phyloP scores from a whole-genome alignment of 2,797 vertebrate species.

The Oryzias sinensis region DNA sequence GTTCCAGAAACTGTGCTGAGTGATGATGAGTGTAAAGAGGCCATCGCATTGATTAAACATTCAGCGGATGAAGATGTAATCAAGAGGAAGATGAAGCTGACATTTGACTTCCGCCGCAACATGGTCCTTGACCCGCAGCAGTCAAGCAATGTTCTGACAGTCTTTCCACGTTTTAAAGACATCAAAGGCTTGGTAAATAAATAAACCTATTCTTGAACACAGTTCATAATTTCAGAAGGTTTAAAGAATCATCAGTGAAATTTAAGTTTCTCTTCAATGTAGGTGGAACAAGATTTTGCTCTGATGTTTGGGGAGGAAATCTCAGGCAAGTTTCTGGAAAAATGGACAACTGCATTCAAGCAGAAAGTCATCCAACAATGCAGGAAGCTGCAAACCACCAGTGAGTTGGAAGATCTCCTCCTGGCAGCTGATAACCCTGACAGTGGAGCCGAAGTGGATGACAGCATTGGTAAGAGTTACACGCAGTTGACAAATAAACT shows the following conservation, averaged over 20 bases:
- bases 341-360: not conserved
- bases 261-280: too few species aligned
- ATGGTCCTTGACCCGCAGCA: conserved; percentile 3
- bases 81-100: conserved; percentile 3
- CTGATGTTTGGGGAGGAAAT: too few species aligned
- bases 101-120: conserved; percentile 4
- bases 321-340: not conserved
- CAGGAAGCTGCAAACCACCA: not conserved
- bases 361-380: conserved; percentile 5
- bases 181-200: conserved; percentile 13
- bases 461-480: too few species aligned
- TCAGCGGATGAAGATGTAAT: not conserved
- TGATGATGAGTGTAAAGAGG: conserved; percentile 6
- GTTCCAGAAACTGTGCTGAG: conserved; percentile 33
- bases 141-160: conserved; percentile 6
- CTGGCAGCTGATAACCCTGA: too few species aligned
- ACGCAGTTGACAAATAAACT: too few species aligned
- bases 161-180: conserved; percentile 14
- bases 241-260: not conserved
- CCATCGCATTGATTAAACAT: too few species aligned
- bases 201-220: not conserved
- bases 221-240: not conserved
- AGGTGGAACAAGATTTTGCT: too few species aligned
- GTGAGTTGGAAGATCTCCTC: too few species aligned
- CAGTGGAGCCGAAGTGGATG: too few species aligned